Evolutionary conservation across 2,113 vertebrate species (phyloP), one percentile per base, ranked within the genome.

Genomic region (Scopus umbretta): DNA sequence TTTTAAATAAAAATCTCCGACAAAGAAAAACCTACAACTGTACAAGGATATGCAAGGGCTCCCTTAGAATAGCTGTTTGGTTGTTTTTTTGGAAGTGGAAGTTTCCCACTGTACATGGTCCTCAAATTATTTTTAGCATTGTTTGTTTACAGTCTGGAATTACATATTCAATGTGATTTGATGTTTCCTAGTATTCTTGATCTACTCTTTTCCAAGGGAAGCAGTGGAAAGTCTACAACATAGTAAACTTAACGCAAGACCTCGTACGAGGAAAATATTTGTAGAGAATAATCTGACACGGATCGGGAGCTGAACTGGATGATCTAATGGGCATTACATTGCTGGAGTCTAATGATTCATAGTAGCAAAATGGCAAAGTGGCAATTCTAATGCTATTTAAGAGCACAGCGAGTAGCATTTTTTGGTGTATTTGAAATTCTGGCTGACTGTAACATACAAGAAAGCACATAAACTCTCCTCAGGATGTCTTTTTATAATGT

Each of bases 121-220:
- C 70, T 92, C 86, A 75, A 81, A 73, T 65, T 97, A 97, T 96
- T 95, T 95, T 97, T 95, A 95, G 59, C 81, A 78, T 71, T 96
- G 89, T 85, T 94, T 97, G 83, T 97, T 96, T 97, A 92, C 91
- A 94, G 61, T 83, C 87, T 93, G 70, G 58, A 95, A 91, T 91
- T 63, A 95, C 91, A 95, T 93, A 91, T 73, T 93, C 55, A 75
- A 94, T 23, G 63, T 97, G 95, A 97, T 97, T 92, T 97, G 93
- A 90, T 96, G 81, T 96, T 97, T 96, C 94, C 92, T 96, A 91
- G 74, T 96, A 90, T 94, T 95, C 95, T 94, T 86, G 91, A 90
- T 73, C 94, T 70, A 59, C 81, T 58, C 36, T 91, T 91, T 95
- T 97, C 94, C 93, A 95, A 94, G 38, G 79, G 89, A 93, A 97